Base-by-base conservation (phyloP, 2,888 invertebrate genomes). In the Perizoma affinitatum region DNA sequence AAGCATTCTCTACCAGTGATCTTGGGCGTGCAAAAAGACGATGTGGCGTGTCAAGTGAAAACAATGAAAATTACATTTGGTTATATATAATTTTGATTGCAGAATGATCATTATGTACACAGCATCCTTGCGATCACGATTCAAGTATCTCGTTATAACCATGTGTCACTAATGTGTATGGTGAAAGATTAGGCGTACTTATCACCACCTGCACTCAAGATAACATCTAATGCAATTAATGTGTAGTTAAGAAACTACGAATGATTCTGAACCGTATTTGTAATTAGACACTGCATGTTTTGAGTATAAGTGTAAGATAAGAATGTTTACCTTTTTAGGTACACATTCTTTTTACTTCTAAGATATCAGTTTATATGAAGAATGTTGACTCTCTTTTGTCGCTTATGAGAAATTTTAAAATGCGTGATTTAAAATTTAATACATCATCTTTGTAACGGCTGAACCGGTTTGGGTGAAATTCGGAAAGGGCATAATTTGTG, bases 121-220 rank as follows among this genome's bases (percentile, higher is more conserved):
- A 22, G 22, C 22, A 22, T 22, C 22, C 22, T 22, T n/a, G 50
- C 38, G 7, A 6, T 38, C 38, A 41, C 5, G n/a, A 4, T 10
- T 33, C 8, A 42, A 54, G 45, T 8, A 6, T 58, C 52, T 58
- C 56, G 52, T 63, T 60, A 56, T 46, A 54, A 22, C 36, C 66
- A 69, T 40, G 57, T 66, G 66, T 42, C 52, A 9, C 45, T 62
- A 68, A 65, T 59, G 56, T 51, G 54, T 54, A 11, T 47, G 34
- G 48, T 52, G 45, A 46, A 58, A 41, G 51, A 65, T 65, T 59
- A 63, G 35, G 43, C 36, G 43, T 43, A 61, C 61, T 68, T 66
- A 61, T 53, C 66, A 40, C 40, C 63, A 69, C 60, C 61, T 67
- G 63, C 61, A 68, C 55, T 42, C 22, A 35, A 44, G 56, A 48